Evolutionary conservation across 2,113 vertebrate genomes (phyloP).

Genomic region (Grallaria varia): DNA sequence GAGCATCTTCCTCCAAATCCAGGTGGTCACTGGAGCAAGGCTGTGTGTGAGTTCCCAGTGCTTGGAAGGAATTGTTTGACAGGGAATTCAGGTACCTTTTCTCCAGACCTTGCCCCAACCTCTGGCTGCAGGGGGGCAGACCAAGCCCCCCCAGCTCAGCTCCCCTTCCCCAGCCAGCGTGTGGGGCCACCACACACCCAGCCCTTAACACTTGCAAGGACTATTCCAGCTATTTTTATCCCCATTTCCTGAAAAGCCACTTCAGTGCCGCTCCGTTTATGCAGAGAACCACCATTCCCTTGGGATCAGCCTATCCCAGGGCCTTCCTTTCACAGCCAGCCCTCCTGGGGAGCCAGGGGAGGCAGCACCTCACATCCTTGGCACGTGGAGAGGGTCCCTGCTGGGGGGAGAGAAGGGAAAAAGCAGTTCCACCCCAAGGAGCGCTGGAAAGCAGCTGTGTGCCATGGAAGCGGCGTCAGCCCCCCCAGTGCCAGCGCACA

Average conservation of each 20-base stretch:
- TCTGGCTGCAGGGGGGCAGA: neutral
- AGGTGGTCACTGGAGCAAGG: neutral
- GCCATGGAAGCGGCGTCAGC: neutral
- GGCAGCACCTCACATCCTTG: neutral
- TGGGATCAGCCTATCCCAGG: neutral
- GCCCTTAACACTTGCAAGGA: neutral
- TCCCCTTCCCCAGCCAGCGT: neutral
- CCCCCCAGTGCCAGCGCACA: neutral
- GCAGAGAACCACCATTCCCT: neutral
- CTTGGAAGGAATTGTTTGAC: neutral
- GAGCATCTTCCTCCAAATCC: neutral
- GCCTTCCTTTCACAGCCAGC: neutral
- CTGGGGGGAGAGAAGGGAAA: neutral
- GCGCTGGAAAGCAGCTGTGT: neutral
- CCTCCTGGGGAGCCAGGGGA: neutral
- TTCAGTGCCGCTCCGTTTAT: neutral
- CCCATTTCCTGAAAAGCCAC: neutral
- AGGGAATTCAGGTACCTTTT: neutral
- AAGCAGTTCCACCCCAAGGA: neutral
- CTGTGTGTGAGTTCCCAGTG: fast-evolving
- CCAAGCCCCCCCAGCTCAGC: neutral
- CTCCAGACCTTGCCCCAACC: neutral
- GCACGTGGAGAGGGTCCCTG: neutral
- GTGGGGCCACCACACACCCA: neutral
- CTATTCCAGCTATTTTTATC: neutral